Percentiles rank a stretch among this genome's conserved stretches.
Conservation (phyloP, 2,888 invertebrate genomes). For the Oeneis ivallda region DNA sequence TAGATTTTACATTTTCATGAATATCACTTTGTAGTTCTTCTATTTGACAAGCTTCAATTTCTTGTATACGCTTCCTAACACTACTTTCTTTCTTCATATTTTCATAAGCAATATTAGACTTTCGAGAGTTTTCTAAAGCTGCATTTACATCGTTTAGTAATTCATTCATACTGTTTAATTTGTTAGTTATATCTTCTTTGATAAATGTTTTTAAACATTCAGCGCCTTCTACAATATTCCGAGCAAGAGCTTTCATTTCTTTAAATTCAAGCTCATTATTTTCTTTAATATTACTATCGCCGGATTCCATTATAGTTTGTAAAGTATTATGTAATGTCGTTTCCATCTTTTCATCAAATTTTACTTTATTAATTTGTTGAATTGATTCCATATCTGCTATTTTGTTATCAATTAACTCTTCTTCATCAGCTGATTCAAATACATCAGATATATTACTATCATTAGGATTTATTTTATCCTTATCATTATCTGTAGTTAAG, state of each 20-base stretch:
- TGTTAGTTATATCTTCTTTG: slow-evolving; percentile 74
- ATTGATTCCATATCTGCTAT: background rate
- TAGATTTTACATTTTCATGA: background rate
- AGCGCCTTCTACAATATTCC: slow-evolving; percentile 70
- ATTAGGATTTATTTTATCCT: slow-evolving; percentile 5
- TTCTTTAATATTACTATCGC: slow-evolving; percentile 51
- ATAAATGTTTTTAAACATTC: slow-evolving; percentile 72
- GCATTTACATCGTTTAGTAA: slow-evolving; percentile 71
- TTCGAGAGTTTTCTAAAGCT: slow-evolving; percentile 69
- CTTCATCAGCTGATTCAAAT: slow-evolving; percentile 16
- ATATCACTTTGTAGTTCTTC: slow-evolving; percentile 34
- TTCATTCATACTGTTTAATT: slow-evolving; percentile 75
- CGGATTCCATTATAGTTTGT: slow-evolving; percentile 58
- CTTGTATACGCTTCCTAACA: slow-evolving; percentile 39
- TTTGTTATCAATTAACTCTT: background rate
- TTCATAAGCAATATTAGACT: slow-evolving; percentile 66
- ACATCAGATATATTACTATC: slow-evolving; percentile 8
- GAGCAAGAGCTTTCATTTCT: slow-evolving; percentile 69
- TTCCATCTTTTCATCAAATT: slow-evolving; percentile 60
- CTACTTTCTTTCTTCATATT: slow-evolving; percentile 62
- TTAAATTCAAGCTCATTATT: slow-evolving; percentile 64
- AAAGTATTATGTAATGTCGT: slow-evolving; percentile 58
- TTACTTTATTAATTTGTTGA: slow-evolving; percentile 30
- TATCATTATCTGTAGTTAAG: slow-evolving; percentile 41
- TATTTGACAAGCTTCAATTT: slow-evolving; percentile 15